Evolutionary conservation across 1,140 invertebrate genomes (phyloP).

Genomic region (Drosophila simulans): DNA sequence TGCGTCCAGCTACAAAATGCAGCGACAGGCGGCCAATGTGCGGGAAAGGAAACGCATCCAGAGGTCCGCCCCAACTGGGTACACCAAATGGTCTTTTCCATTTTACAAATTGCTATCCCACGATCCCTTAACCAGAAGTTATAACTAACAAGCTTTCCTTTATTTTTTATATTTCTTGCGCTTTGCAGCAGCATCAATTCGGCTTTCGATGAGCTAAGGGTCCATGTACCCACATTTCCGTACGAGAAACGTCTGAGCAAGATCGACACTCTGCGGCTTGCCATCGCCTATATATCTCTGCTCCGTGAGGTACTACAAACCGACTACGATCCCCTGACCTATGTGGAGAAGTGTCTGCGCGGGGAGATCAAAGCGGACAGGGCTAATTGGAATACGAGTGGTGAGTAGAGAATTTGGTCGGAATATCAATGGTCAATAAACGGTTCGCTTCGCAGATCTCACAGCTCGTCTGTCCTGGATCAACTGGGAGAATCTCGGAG

Average conservation of each 20-base stretch:
- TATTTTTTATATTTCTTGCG: conserved; percentile 38
- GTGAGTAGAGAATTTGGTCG: conserved; percentile 86
- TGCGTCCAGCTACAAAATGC: conserved; percentile 93
- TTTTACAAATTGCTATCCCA: conserved; percentile 56
- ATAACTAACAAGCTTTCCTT: conserved; percentile 50
- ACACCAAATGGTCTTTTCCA: conserved; percentile 85
- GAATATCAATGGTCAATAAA: neutral
- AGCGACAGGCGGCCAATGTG: conserved; percentile 95
- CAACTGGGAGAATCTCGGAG: conserved; percentile 99
- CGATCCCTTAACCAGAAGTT: neutral
- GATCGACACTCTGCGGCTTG: conserved; percentile 97
- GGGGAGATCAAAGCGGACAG: conserved; percentile 94
- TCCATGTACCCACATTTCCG: conserved; percentile 98
- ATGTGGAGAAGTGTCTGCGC: conserved; percentile 95
- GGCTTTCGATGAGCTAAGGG: conserved; percentile 97
- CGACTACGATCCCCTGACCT: conserved; percentile 95
- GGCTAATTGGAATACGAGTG: conserved; percentile 98
- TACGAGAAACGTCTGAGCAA: conserved; percentile 99
- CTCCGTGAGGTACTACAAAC: conserved; percentile 95
- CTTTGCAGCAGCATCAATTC: conserved; percentile 98
- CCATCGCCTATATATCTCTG: conserved; percentile 98
- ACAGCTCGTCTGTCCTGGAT: conserved; percentile 99
- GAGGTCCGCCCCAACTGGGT: conserved; percentile 93
- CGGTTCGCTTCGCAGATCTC: conserved; percentile 90
- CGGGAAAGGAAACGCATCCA: conserved; percentile 98